Conservation (phyloP, 2,888 invertebrate species). For the Penaeus monodon region DNA sequence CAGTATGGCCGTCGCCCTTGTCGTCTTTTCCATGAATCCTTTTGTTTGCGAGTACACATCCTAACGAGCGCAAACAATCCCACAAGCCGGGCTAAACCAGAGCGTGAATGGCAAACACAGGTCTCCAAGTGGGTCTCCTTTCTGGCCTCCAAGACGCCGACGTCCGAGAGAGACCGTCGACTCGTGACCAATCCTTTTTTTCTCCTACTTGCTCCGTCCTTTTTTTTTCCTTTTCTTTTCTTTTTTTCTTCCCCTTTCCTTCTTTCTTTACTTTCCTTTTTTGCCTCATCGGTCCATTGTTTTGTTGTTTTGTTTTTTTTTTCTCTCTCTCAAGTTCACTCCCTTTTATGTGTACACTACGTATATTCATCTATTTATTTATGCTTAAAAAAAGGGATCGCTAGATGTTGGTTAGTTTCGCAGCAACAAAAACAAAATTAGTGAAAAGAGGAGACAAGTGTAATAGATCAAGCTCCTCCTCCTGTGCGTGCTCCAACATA, state of each 20-base stretch:
- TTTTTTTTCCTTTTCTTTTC: neutral
- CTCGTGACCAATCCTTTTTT: neutral
- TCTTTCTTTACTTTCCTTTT: neutral
- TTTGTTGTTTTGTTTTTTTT: neutral
- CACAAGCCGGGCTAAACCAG: conserved; percentile 48
- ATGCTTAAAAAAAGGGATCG: too few relatives aligned
- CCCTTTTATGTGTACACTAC: too few relatives aligned
- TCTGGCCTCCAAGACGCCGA: neutral
- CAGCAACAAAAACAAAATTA: too few relatives aligned
- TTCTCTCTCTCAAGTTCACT: too few relatives aligned
- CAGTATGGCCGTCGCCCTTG: neutral
- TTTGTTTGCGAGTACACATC: conserved; percentile 48
- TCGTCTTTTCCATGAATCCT: neutral
- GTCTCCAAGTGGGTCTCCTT: neutral
- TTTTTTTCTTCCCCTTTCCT: neutral
- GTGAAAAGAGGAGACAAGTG: too few relatives aligned
- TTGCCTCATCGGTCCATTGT: neutral
- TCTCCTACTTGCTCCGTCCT: neutral
- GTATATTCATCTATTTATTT: too few relatives aligned
- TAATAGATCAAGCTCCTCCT: too few relatives aligned
- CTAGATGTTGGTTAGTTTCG: too few relatives aligned
- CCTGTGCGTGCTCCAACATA: too few relatives aligned
- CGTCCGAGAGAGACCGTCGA: neutral
- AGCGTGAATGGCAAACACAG: conserved; percentile 47
- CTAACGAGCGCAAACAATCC: conserved; percentile 55